Conservation (phyloP, 2,113 vertebrate species). For the Sturnus vulgaris region DNA sequence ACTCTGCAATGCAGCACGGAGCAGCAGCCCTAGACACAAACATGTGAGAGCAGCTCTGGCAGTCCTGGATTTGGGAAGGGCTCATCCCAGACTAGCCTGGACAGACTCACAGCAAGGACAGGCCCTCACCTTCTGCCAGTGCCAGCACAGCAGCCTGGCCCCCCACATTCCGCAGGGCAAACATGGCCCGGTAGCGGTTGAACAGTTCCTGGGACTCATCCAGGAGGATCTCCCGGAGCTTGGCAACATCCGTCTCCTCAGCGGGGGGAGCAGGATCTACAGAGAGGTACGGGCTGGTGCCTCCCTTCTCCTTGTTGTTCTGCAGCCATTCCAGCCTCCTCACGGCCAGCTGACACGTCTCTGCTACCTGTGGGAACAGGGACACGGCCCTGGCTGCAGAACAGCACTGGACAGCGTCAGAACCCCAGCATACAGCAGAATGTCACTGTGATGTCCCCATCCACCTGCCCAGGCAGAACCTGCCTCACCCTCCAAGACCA, state of each 20-base stretch:
- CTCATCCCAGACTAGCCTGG: background rate
- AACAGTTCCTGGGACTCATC: slow-evolving; percentile 83
- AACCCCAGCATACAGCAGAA: background rate
- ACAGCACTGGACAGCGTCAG: fast-evolving
- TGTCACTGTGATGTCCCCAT: background rate
- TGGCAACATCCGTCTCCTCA: slow-evolving; percentile 57
- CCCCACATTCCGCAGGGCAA: slow-evolving; percentile 86
- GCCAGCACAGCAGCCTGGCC: slow-evolving; percentile 82
- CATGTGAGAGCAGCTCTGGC: fast-evolving
- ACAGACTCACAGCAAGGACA: background rate
- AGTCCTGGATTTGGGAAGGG: background rate
- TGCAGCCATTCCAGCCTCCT: slow-evolving; percentile 86
- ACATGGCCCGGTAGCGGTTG: slow-evolving; percentile 94
- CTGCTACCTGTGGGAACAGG: slow-evolving; percentile 78
- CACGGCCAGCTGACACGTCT: slow-evolving; percentile 91
- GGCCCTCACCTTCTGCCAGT: slow-evolving; percentile 82
- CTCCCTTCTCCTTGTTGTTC: slow-evolving; percentile 20
- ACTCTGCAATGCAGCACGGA: fast-evolving
- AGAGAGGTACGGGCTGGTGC: slow-evolving; percentile 78
- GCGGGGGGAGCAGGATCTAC: slow-evolving; percentile 91
- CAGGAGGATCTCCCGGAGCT: slow-evolving; percentile 75
- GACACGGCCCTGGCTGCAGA: fast-evolving
- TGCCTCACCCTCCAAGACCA: background rate
- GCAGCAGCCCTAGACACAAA: background rate
- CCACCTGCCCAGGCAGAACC: background rate